phyloP scores from a whole-genome alignment of 2,888 invertebrate species.

The Druceiella hillmani region DNA sequence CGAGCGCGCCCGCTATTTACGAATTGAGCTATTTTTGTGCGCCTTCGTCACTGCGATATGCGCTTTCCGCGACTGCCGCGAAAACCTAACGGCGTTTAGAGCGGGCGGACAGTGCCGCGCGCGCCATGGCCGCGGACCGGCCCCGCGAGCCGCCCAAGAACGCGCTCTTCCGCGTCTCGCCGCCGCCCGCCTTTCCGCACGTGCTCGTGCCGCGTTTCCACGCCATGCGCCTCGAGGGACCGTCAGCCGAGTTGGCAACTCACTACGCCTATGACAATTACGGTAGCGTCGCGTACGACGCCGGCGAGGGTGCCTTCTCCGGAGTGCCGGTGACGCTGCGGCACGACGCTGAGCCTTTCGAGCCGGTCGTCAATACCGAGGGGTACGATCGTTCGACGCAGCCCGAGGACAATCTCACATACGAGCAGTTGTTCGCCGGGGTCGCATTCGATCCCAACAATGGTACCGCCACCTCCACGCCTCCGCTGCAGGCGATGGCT shows the following conservation, averaged over 20 bases:
- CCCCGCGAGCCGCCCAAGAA: slow-evolving; percentile 48
- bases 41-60: slow-evolving; percentile 47
- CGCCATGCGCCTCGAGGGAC: slow-evolving; percentile 28
- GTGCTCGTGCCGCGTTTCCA: slow-evolving; percentile 45
- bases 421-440: neutral
- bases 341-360: slow-evolving; percentile 29
- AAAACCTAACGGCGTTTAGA: slow-evolving; percentile 47
- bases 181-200: slow-evolving; percentile 45
- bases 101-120: slow-evolving; percentile 32
- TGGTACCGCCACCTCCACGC: slow-evolving; percentile 41
- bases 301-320: slow-evolving; percentile 6
- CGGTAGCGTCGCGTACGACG: slow-evolving; percentile 1
- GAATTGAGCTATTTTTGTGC: slow-evolving; percentile 53
- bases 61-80: slow-evolving; percentile 53
- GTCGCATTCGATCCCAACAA: slow-evolving; percentile 29
- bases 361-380: slow-evolving; percentile 24
- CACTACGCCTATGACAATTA: no score
- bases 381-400: slow-evolving; percentile 25
- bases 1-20: no score
- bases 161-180: slow-evolving; percentile 46
- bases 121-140: slow-evolving; percentile 48
- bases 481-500: slow-evolving; percentile 2
- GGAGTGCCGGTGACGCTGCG: slow-evolving; percentile 12
- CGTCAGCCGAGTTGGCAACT: no score
- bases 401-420: slow-evolving; percentile 5